Conservation (phyloP, 2,888 invertebrate species). For the Caenorhabditis zanzibari region DNA sequence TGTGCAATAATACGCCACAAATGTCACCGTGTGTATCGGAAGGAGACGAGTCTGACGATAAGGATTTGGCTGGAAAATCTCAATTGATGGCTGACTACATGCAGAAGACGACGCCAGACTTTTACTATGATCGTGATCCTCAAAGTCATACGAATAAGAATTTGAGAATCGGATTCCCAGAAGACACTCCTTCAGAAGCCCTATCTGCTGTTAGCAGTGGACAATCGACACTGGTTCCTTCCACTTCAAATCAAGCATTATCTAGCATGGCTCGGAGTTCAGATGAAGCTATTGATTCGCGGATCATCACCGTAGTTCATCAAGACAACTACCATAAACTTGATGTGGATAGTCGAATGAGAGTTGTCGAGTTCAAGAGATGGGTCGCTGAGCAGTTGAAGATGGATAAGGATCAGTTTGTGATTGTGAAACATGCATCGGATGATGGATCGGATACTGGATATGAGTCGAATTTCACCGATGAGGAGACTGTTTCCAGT, state of each 20-base stretch:
- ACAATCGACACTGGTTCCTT: constrained; percentile 58
- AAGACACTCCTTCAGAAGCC: constrained; percentile 35
- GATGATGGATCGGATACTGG: constrained; percentile 55
- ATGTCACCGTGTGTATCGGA: constrained; percentile 71
- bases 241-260: constrained; percentile 40
- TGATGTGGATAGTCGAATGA: constrained; percentile 69
- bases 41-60: constrained; percentile 57
- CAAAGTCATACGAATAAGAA: constrained; percentile 34
- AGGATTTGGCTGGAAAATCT: constrained; percentile 28
- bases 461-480: constrained; percentile 46
- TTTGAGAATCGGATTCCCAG: constrained; percentile 28
- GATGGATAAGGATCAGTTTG: constrained; percentile 67
- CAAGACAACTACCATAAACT: constrained; percentile 55
- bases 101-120: constrained; percentile 43
- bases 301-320: constrained; percentile 14
- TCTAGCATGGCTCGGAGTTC: constrained; percentile 24
- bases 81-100: constrained; percentile 45
- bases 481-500: constrained; percentile 49
- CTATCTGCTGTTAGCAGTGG: constrained; percentile 53
- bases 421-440: constrained; percentile 62
- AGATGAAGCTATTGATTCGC: constrained; percentile 44
- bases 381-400: constrained; percentile 69
- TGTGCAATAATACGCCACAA: constrained; percentile 74
- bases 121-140: constrained; percentile 27
- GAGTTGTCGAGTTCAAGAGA: constrained; percentile 67